Evolutionary conservation across 2,888 invertebrate genomes (phyloP), one percentile per base, ranked within the genome.

Genomic region (Meliscaeva auricollis): DNA sequence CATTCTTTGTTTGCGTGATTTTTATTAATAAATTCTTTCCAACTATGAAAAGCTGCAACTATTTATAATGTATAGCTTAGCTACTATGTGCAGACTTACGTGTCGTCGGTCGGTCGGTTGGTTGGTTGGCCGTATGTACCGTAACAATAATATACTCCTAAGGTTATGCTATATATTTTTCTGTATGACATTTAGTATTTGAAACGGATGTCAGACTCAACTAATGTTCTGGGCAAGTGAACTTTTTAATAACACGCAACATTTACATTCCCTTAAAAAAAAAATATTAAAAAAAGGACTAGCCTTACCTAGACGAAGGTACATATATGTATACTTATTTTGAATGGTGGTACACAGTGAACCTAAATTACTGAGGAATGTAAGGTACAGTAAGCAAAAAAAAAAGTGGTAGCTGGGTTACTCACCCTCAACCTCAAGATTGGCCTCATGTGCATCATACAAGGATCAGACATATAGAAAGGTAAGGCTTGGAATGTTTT

Each of bases 231-330:
- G 11, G 35, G 44, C 15, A 32, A 26, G 64, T 60, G 50, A 78
- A 83, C 32, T 70, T 83, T 74, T 83, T 62, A 64, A 78, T 69
- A 78, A 74, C 83, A 83, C 83, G 83, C 83, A 83, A 74, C 73
- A 83, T 74, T 74, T 78, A 56, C 64, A 74, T 64, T 56, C 69
- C 56, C 56, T 35, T n/a, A 6, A 32, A 15, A 20, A 35, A 17
- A 11, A 46, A 64, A 62, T 48, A 7, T 20, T 26, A 3, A 26
- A n/a, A n/a, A n/a, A n/a, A n/a, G n/a, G n/a, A n/a, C n/a, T n/a
- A n/a, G n/a, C n/a, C n/a, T n/a, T n/a, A n/a, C n/a, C n/a, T n/a
- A n/a, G n/a, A n/a, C n/a, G n/a, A n/a, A n/a, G n/a, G n/a, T n/a
- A n/a, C n/a, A n/a, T n/a, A n/a, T n/a, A n/a, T n/a, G n/a, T n/a